phyloP scores from a whole-genome alignment of 2,888 invertebrate genomes.

The Polyploca ridens region DNA sequence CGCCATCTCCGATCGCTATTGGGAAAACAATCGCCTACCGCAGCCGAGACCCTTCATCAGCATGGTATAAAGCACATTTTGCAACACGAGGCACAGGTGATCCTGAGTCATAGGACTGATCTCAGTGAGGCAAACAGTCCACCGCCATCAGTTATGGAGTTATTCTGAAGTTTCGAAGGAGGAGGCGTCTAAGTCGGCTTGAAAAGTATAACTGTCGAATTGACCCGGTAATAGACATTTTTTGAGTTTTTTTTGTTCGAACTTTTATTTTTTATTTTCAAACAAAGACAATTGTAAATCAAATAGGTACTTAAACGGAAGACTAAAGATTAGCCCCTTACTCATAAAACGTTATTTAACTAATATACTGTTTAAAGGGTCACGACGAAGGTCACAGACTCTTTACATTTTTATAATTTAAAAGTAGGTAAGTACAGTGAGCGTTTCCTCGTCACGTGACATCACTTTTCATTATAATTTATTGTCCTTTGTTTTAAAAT shows the following conservation, averaged over 20 bases:
- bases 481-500: neutral
- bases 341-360: too few relatives aligned
- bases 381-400: neutral
- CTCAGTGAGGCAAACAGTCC: conserved; percentile 56
- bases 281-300: neutral
- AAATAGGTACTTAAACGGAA: neutral
- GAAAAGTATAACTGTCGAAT: conserved; percentile 22
- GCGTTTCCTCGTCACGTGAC: neutral
- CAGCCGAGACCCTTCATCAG: conserved; percentile 33
- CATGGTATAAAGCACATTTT: conserved; percentile 46
- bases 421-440: neutral
- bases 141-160: conserved; percentile 67
- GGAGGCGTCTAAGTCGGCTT: conserved; percentile 53
- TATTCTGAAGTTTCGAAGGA: conserved; percentile 71
- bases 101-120: conserved; percentile 76
- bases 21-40: conserved; percentile 40
- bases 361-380: too few relatives aligned
- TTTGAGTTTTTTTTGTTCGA: neutral
- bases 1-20: conserved; percentile 89
- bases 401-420: too few relatives aligned
- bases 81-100: conserved; percentile 50
- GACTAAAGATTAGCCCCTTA: too few relatives aligned
- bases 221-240: conserved; percentile 24
- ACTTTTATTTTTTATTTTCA: neutral
- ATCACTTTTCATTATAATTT: neutral